Conservation (phyloP, 1,140 invertebrate species). For the Chelonus insularis region DNA sequence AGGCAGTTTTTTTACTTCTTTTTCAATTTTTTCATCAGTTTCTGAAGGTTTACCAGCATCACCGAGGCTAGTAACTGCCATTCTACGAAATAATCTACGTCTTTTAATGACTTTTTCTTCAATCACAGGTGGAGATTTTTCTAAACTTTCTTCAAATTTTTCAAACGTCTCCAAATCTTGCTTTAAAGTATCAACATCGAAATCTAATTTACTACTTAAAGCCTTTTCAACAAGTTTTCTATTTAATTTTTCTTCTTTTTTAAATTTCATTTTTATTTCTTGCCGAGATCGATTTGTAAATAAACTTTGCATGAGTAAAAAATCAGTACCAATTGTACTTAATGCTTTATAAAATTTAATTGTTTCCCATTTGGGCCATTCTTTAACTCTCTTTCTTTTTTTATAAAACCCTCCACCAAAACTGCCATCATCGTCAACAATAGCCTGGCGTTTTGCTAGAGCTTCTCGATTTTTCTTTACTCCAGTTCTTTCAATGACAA, state of each 20-base stretch:
- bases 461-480: constrained; percentile 66
- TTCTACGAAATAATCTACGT: constrained; percentile 1
- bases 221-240: constrained; percentile 63
- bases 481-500: constrained; percentile 77
- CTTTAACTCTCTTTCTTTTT: constrained; percentile 64
- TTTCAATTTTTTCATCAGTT: constrained; percentile 14
- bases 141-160: constrained; percentile 33
- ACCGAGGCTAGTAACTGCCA: not conserved
- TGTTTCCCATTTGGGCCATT: constrained; percentile 74
- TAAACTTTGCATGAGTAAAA: constrained; percentile 81
- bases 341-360: constrained; percentile 86
- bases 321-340: constrained; percentile 85
- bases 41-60: not conserved
- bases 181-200: constrained; percentile 59
- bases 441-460: constrained; percentile 66
- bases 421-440: constrained; percentile 66
- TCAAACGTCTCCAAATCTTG: constrained; percentile 51
- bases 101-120: constrained; percentile 27
- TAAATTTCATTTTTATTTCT: constrained; percentile 82
- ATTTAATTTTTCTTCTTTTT: constrained; percentile 68
- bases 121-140: constrained; percentile 17
- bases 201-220: constrained; percentile 57
- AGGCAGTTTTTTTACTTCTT: constrained; percentile 11
- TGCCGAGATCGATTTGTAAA: constrained; percentile 76
- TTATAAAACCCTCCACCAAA: constrained; percentile 69